phyloP scores from a whole-genome alignment of 2,797 vertebrate genomes.

The Bufotes viridis region DNA sequence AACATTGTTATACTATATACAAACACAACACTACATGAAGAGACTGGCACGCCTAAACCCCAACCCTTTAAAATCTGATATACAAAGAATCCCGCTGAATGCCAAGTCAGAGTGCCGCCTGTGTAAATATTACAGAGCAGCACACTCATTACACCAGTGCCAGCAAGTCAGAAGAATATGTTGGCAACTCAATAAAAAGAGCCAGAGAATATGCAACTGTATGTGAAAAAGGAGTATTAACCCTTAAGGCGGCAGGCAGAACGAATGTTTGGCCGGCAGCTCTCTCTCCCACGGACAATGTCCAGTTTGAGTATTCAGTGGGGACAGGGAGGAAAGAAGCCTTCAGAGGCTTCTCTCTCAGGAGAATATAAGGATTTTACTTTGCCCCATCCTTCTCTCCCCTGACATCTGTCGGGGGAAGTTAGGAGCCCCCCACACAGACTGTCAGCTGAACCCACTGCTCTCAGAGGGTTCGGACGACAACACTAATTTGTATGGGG shows the following conservation, averaged over 20 bases:
- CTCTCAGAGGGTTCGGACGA: too few relatives aligned
- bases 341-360: too few relatives aligned
- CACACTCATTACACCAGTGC: neutral
- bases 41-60: neutral
- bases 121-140: neutral
- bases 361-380: too few relatives aligned
- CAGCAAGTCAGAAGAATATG: neutral
- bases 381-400: too few relatives aligned
- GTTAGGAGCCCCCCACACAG: too few relatives aligned
- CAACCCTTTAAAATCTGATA: slow-evolving; percentile 10
- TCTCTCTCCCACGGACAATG: too few relatives aligned
- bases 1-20: neutral
- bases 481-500: too few relatives aligned
- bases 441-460: too few relatives aligned
- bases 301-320: too few relatives aligned
- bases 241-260: neutral
- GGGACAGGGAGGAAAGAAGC: too few relatives aligned
- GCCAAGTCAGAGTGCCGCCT: slow-evolving; percentile 6
- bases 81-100: neutral
- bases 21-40: neutral
- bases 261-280: too few relatives aligned
- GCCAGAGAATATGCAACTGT: neutral
- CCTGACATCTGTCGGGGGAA: too few relatives aligned
- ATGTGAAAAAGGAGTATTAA: neutral
- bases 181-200: neutral